phyloP scores from a whole-genome alignment of 1,140 invertebrate genomes.

The Galleria mellonella region DNA sequence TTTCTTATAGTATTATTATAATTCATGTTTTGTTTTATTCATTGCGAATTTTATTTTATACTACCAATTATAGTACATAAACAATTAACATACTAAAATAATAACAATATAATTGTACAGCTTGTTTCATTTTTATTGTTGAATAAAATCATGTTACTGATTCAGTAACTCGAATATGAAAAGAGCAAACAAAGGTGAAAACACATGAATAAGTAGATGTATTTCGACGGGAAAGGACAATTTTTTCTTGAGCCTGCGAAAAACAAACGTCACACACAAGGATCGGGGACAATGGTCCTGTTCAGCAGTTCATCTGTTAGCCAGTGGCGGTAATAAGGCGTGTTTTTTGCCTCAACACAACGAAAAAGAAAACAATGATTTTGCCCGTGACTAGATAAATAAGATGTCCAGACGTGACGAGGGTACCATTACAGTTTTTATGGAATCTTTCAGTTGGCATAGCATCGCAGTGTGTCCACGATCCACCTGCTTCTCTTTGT shows the following conservation, averaged over 20 bases:
- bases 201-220: slow-evolving; percentile 28
- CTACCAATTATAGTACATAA: too few relatives aligned
- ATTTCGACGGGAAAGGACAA: slow-evolving; percentile 12
- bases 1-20: too few relatives aligned
- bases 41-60: too few relatives aligned
- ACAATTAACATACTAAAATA: too few relatives aligned
- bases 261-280: slow-evolving; percentile 46
- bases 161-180: too few relatives aligned
- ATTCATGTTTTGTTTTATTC: too few relatives aligned
- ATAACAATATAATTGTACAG: too few relatives aligned
- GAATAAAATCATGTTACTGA: too few relatives aligned
- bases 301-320: slow-evolving; percentile 53
- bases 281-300: slow-evolving; percentile 34
- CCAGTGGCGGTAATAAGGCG: slow-evolving; percentile 45
- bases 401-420: slow-evolving; percentile 62
- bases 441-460: slow-evolving; percentile 50
- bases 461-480: slow-evolving; percentile 14
- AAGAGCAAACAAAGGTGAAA: slow-evolving; percentile 5
- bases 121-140: too few relatives aligned
- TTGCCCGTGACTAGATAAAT: slow-evolving; percentile 65
- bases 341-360: slow-evolving; percentile 46
- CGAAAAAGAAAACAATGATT: slow-evolving; percentile 63
- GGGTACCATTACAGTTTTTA: slow-evolving; percentile 62
- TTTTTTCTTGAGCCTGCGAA: slow-evolving; percentile 24
- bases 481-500: slow-evolving; percentile 53